These are phyloP conservation scores for Oreohelix idahoensis DNA, from an alignment of 1,140 invertebrate genomes.

Conservation along the genomic window DNA sequence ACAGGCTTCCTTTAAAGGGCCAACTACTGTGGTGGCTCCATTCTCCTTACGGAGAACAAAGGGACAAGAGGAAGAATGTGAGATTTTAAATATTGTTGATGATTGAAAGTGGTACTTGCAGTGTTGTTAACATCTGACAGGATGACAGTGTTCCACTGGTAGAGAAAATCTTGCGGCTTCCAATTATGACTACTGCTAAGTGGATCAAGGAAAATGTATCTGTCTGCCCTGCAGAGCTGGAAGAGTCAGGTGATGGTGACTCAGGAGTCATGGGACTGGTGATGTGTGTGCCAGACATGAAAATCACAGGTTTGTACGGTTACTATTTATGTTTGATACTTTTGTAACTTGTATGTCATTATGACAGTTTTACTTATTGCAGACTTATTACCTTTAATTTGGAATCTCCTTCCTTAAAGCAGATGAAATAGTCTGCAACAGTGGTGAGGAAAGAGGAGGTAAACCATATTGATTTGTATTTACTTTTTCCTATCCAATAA, in stretches of 20 bases:
- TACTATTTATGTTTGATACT: no score
- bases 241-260: not conserved
- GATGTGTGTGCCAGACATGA: slow-evolving; percentile 32
- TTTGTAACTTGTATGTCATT: no score
- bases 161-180: slow-evolving; percentile 23
- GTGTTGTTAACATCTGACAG: not conserved
- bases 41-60: no score
- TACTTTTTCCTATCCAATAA: no score
- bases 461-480: no score
- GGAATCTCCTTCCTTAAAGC: no score
- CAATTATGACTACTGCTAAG: slow-evolving; percentile 22
- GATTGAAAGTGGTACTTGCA: not conserved
- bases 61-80: not conserved
- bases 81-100: not conserved
- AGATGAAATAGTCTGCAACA: no score
- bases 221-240: not conserved
- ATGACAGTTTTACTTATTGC: no score
- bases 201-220: not conserved
- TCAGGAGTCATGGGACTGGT: not conserved
- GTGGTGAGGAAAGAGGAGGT: no score
- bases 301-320: slow-evolving; percentile 19
- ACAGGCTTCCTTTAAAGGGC: no score
- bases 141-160: not conserved
- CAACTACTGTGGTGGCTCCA: no score
- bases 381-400: no score